Base-by-base conservation (phyloP, 2,888 invertebrate species). In the Pseudococcus longispinus region DNA sequence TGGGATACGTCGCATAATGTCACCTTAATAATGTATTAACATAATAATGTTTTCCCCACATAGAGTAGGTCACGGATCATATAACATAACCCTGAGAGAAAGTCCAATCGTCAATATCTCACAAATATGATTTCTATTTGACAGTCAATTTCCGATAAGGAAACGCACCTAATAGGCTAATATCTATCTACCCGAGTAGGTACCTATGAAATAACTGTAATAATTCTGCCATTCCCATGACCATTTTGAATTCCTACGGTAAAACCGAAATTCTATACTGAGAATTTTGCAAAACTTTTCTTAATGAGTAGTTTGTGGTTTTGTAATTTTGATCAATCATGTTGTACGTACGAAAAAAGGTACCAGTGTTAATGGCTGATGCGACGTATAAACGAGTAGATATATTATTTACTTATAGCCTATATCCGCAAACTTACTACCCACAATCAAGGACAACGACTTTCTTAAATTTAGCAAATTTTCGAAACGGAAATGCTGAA, bases 371-470 rank as follows among this genome's bases (percentile, higher is more conserved):
- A 18, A 26, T 26, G 15, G 9, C 18, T 42, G 32, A 18, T 18
- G n/a, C 5, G 23, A 11, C 44, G 18, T 42, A 37, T 11, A n/a
- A 2, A 20, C 42, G 29, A 32, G 18, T 32, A 74, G 26, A 23
- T 29, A 23, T 20, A 11, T 29, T 15, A 70, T 26, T 11, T 42
- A n/a, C n/a, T 11, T 26, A 4, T 51, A 46, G 29, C 46, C 26
- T 84, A 84, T 32, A 84, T 84, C 55, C 37, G 55, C 20, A 84
- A 84, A 60, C 29, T 84, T 84, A 84, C 15, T 60, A 60, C 37
- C 84, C 84, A 84, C 60, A 60, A 84, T 84, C 55, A 84, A 84
- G 84, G 84, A n/a, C 55, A 18, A 18, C 60, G 29, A 60, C 55
- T 51, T 84, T 84, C 51, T 51, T 51, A 83, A 83, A 55, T 46